Percentiles rank a stretch among this genome's conserved stretches.
phyloP scores from a whole-genome alignment of 2,888 invertebrate species.

The Drosophila kuntzei region DNA sequence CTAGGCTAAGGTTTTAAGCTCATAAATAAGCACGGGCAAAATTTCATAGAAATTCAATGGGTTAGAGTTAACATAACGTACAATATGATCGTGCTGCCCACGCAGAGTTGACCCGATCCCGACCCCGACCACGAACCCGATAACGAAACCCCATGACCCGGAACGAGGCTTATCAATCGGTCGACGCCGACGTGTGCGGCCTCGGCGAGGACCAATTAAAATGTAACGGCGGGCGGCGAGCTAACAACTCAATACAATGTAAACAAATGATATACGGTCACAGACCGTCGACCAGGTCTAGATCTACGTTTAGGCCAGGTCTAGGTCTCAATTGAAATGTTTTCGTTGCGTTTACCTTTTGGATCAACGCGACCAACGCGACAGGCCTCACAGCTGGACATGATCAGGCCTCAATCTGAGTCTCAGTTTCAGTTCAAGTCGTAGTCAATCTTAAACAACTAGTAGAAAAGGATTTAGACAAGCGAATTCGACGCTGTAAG shows the following conservation, averaged over 20 bases:
- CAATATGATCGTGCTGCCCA: constrained; percentile 45
- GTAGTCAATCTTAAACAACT: constrained; percentile 4
- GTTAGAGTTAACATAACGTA: neutral
- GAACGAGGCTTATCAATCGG: constrained; percentile 54
- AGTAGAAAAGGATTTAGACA: neutral
- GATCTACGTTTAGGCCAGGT: constrained; percentile 25
- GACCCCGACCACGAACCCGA: neutral
- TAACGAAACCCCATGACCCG: constrained; percentile 4
- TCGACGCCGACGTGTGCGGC: constrained; percentile 63
- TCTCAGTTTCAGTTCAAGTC: constrained; percentile 4
- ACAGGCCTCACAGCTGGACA: constrained; percentile 69
- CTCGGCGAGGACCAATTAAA: constrained; percentile 69
- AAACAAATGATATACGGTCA: constrained; percentile 80
- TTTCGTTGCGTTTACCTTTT: constrained; percentile 49
- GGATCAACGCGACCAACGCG: constrained; percentile 56
- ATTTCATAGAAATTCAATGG: constrained; percentile 33
- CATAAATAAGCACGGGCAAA: constrained; percentile 47
- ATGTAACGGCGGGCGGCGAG: constrained; percentile 62
- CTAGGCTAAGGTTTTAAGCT: constrained; percentile 35
- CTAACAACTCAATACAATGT: constrained; percentile 80
- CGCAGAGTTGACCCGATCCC: constrained; percentile 45
- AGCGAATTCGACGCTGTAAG: neutral
- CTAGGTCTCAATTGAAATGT: constrained; percentile 69
- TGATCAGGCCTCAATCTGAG: constrained; percentile 3
- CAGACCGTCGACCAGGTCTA: constrained; percentile 24